Evolutionary conservation across 2,113 vertebrate species (phyloP).

Genomic region (Engraulis encrasicolus): DNA sequence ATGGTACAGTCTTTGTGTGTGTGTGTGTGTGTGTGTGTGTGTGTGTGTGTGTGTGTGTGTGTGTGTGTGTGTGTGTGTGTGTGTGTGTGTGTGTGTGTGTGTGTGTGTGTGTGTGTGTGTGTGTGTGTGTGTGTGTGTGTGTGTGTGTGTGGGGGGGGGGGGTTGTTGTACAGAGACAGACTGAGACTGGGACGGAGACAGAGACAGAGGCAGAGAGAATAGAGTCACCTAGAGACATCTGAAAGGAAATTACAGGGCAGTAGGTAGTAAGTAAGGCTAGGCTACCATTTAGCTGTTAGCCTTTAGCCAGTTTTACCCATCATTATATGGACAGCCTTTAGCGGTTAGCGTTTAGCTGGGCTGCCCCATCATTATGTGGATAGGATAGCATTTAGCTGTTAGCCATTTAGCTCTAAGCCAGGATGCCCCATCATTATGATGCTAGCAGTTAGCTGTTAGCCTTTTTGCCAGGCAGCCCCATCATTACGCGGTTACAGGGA

Average conservation of each 20-base stretch:
- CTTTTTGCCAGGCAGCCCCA: not conserved
- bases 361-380: not conserved
- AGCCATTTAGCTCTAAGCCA: not conserved
- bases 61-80: not conserved
- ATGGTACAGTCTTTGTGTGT: not conserved
- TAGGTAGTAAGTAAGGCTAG: not conserved
- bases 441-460: not conserved
- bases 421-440: not conserved
- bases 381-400: conserved; percentile 10
- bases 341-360: not conserved
- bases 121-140: not conserved
- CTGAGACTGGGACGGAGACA: too few species aligned
- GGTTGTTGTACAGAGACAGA: too few species aligned
- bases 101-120: not conserved
- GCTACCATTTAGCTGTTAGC: not conserved
- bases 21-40: not conserved
- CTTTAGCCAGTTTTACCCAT: not conserved
- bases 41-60: not conserved
- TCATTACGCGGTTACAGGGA: not conserved
- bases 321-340: not conserved
- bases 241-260: conserved; percentile 6
- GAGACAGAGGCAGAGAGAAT: too few species aligned
- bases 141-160: too few species aligned
- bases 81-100: not conserved
- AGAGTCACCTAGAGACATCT: not conserved